Base-by-base conservation (phyloP, 2,888 invertebrate species). In the Lumbricus terrestris region DNA sequence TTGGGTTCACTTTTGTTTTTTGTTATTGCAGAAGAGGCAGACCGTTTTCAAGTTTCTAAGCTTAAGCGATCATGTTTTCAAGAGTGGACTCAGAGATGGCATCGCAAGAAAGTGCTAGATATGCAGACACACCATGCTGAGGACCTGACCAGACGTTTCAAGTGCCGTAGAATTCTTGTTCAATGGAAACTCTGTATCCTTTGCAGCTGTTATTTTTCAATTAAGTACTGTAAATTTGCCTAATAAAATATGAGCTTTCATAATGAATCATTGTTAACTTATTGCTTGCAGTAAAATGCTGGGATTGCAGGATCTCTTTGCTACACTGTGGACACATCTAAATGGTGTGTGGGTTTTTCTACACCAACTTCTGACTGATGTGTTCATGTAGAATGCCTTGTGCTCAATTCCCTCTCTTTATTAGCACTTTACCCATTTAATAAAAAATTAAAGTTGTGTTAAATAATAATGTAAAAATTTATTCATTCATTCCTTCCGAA, bases 1-100 rank as follows among this genome's bases (percentile, higher is more conserved):
- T 23, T 23, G 20, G 47, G 11, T 69, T 69, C 69, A 69, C 69
- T n/a, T n/a, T 69, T 69, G 29, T 69, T 83, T 34, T 85, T 34
- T 85, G 85, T 23, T 85, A 37, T 85, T 85, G 34, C 85, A 85
- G 85, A 85, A 37, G 35, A 85, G 23, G 85, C 85, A 23, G 85
- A 85, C 35, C 34, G 29, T 18, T 85, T 85, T 23, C 2, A 16
- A 34, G 35, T 35, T 85, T 85, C 20, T 34, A 33, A 85, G 35
- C 85, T 85, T 23, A 2, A 35, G 34, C 35, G 35, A 34, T 85
- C 37, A 33, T 37, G n/a, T 35, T 85, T 85, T 85, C 85, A 35
- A 23, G 85, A 85, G 6, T 85, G 85, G 85, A 15, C 20, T 85
- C 35, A 13, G 20, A 85, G 85, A 35, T 85, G 85, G 34, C 85